phyloP scores from a whole-genome alignment of 2,113 vertebrate genomes.

The Carassius gibelio region DNA sequence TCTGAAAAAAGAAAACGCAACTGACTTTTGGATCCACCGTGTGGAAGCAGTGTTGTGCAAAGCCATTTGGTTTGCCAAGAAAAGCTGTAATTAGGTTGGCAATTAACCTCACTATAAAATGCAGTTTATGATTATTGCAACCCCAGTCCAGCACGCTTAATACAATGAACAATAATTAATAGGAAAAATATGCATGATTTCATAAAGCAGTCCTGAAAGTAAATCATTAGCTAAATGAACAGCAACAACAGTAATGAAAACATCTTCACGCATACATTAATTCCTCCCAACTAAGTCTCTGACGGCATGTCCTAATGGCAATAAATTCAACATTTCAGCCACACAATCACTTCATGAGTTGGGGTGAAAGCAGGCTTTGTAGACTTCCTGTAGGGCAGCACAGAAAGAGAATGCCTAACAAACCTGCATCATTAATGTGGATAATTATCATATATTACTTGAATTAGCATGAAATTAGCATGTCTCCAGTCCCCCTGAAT shows the following conservation, averaged over 20 bases:
- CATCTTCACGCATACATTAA: neutral
- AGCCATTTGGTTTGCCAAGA: constrained; percentile 15
- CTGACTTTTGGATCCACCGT: neutral
- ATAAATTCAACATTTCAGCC: constrained; percentile 33
- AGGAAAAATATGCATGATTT: constrained; percentile 32
- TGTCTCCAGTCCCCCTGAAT: constrained; percentile 36
- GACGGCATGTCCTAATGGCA: neutral
- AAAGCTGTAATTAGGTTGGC: constrained; percentile 26
- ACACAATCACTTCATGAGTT: constrained; percentile 14
- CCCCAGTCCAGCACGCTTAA: neutral
- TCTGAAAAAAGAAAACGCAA: neutral
- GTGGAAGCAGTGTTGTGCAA: neutral
- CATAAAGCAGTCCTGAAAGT: constrained; percentile 12
- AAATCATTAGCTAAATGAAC: constrained; percentile 12
- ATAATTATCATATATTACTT: constrained; percentile 50
- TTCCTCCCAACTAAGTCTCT: neutral
- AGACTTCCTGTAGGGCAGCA: constrained; percentile 42
- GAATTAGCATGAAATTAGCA: constrained; percentile 53
- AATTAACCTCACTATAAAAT: constrained; percentile 35
- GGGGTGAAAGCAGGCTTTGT: constrained; percentile 33
- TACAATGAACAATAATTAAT: constrained; percentile 22
- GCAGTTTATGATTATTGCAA: constrained; percentile 32
- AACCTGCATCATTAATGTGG: constrained; percentile 43
- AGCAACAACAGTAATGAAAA: neutral
- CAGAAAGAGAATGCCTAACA: constrained; percentile 42